Percentiles rank a stretch among this genome's conserved stretches.
Conservation (phyloP, 1,140 invertebrate species). For the Spodoptera litura region DNA sequence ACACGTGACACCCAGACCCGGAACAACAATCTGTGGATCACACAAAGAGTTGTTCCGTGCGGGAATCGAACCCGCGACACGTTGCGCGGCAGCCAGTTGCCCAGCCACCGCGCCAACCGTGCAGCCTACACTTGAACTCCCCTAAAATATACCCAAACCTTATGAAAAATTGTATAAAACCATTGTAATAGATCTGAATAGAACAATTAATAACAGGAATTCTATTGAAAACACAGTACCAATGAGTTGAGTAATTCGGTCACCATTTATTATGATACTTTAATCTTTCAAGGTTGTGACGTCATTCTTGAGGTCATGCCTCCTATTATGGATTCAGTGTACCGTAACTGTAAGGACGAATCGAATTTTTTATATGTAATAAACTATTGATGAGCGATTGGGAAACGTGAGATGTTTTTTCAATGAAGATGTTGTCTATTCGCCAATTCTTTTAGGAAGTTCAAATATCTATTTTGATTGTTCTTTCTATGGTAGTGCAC, state of each 20-base stretch:
- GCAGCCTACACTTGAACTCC: no score
- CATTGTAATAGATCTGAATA: neutral
- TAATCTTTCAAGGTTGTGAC: constrained; percentile 44
- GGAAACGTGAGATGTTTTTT: constrained; percentile 31
- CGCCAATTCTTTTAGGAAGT: no score
- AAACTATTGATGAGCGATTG: constrained; percentile 40
- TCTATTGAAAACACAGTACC: constrained; percentile 7
- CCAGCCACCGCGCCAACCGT: no score
- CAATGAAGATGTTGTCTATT: neutral
- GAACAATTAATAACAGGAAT: constrained; percentile 10
- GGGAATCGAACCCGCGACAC: no score
- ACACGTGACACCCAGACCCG: no score
- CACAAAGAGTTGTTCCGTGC: no score
- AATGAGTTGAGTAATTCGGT: constrained; percentile 28
- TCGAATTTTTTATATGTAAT: constrained; percentile 49
- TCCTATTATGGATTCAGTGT: constrained; percentile 51
- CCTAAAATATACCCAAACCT: no score
- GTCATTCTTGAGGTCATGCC: constrained; percentile 49
- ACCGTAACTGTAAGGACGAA: constrained; percentile 6
- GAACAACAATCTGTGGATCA: no score
- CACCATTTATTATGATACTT: constrained; percentile 15
- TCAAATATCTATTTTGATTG: no score
- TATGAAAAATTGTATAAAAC: neutral
- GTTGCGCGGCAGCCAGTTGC: no score
- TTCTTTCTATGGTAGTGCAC: no score